These are phyloP conservation scores for Buphagus erythrorhynchus DNA, from an alignment of 2,797 vertebrate genomes.

Conservation along the genomic window DNA sequence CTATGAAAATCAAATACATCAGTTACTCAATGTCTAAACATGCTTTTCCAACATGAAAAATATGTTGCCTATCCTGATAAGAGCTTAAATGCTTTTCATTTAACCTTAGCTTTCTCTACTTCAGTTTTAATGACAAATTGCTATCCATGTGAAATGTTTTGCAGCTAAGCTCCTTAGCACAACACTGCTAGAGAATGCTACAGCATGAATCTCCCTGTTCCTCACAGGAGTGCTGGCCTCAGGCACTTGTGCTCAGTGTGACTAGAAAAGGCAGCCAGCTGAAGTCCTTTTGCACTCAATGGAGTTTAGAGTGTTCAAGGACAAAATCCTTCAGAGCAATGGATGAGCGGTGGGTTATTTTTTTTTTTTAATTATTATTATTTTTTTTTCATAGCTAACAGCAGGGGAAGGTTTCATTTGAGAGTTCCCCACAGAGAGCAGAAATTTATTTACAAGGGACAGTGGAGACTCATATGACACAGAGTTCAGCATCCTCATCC, in stretches of 20 bases:
- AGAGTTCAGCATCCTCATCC: neutral
- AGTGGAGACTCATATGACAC: neutral
- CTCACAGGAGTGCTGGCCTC: neutral
- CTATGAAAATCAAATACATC: conserved; percentile 10
- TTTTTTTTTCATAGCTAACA: neutral
- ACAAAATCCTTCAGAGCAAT: neutral
- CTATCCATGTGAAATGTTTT: neutral
- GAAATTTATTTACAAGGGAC: neutral
- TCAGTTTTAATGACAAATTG: conserved; percentile 44
- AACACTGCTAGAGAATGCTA: neutral
- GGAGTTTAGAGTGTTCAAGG: neutral
- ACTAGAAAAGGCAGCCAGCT: neutral
- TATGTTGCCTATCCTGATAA: neutral
- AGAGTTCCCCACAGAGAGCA: neutral
- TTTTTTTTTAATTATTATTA: too few relatives aligned
- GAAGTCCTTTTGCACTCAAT: neutral
- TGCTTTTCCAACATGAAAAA: conserved; percentile 13
- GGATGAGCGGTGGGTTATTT: neutral
- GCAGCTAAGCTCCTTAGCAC: neutral
- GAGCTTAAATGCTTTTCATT: conserved; percentile 52
- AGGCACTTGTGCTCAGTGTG: neutral
- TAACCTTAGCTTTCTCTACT: conserved; percentile 48
- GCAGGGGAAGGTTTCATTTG: neutral
- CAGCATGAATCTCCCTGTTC: neutral
- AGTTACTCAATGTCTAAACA: conserved; percentile 26